Base-by-base conservation (phyloP, 1,140 invertebrate genomes). In the Augochlora pura region DNA sequence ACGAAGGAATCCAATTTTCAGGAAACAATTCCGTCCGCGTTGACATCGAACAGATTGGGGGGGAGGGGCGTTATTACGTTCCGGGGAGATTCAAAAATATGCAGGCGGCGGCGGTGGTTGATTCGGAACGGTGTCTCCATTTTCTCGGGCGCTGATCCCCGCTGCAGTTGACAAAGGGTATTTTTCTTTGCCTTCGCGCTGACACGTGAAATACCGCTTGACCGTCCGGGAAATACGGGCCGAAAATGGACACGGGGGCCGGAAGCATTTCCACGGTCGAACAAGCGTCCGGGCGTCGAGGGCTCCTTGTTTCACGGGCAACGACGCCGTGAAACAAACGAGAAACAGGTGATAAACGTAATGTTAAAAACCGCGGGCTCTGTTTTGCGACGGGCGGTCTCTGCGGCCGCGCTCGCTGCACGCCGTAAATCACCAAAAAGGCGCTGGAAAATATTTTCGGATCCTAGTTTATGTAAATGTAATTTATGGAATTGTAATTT, bases 161-260 rank as follows among this genome's bases (percentile, higher is more conserved):
- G 21, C 49, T 25, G 74, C 52, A 46, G 59, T 49, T 63, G 42
- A 42, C 32, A 72, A 71, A 71, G 9, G 14, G 38, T 18, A 32
- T 77, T 77, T 71, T 38, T 63, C 68, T 38, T 63, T 54, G 23
- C 32, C 0, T n/a, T n/a, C 27, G 2, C 42, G 66, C 62, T 63
- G 67, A 63, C 75, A 71, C 32, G 12, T 52, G 75, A 77, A 71
- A 77, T 71, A 69, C 42, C 42, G 27, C 46, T 49, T 21, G 9
- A n/a, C 54, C 16, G 10, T 16, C 42, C 14, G 42, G 27, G n/a
- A 71, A 71, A 62, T 72, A 72, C 46, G 10, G 60, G 27, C 6
- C 75, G 66, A 70, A 39, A 77, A 70, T 52, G 67, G 42, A 52
- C 67, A 63, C 65, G 38, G 32, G 39, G 32, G 39, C 1, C 16